Evolutionary conservation across 1,140 invertebrate genomes (phyloP), one percentile per base, ranked within the genome.

Genomic region (Rhyacophila brunnea): DNA sequence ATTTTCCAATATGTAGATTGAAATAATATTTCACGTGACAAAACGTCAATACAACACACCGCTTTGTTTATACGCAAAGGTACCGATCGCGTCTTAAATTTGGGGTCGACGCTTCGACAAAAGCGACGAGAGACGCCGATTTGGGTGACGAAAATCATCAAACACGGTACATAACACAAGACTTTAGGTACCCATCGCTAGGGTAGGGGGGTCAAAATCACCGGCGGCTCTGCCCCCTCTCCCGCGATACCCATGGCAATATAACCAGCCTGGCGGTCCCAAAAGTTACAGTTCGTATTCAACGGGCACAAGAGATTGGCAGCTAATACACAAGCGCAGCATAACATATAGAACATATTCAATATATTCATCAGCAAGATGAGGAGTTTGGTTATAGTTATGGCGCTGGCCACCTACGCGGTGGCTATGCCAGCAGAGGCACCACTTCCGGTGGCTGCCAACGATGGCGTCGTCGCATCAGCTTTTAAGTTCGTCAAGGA

Each of bases 401-500:
- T 85, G 68, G 78, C 80, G 68, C 73, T 84, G 64, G 77, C 74
- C 48, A 77, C 72, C 19, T 72, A 71, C 10, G 76, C 71, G 20
- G 62, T 73, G 14, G 79, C 79, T 17, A 82, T 83, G 56, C 83
- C 84, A n/a, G 71, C 84, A 0, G 66, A 71, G 54, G 72, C 66
- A 4, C 23, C 23, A 28, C 23, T 28, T 28, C 68, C 73, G 60
- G 67, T 20, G 6, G 13, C 44, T 44, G 36, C 11, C 20, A 73
- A 75, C 11, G 74, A 75, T 65, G 79, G 79, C 59, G 70, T 82
- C 60, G 59, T 83, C 38, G 72, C 74, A 1, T 78, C 80, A 38
- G 85, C 88, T 23, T 81, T 90, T 53, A 79, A 81, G 62, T 85
- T 85, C 54, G 77, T 87, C 53, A 83, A 85, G 71, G 80, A 83